Evolutionary conservation across 2,113 vertebrate genomes (phyloP), one percentile per base, ranked within the genome.

Genomic region (Mustela nigripes): DNA sequence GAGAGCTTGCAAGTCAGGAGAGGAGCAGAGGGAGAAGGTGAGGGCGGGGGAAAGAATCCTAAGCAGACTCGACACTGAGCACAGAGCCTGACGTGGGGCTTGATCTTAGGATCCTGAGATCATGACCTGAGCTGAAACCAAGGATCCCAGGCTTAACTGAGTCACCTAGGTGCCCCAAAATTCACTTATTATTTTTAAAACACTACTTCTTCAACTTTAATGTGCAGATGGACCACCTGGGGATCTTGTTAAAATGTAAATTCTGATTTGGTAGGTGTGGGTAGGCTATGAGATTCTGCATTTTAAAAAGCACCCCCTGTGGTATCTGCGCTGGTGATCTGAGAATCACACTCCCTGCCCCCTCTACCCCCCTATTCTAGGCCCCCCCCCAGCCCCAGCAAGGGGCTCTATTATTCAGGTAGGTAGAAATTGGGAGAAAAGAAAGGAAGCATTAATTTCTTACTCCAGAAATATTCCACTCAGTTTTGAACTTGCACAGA

Each of bases 121-220:
- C 67, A n/a, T 69, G 67, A 69, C 18, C 67, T 19, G 18, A 69
- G 67, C 67, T 69, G 4, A 69, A 36, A 36, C 33, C 33, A 36
- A 69, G 33, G 36, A n/a, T 69, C 18, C 33, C 7, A 19, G 7
- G 33, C 67, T 36, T 69, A 69, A 69, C 33, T 36, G 33, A 36
- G 67, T 19, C 67, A 69, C 33, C 67, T 8, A 36, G 67, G 67
- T 10, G 4, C 67, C 33, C 67, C 33, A 7, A 73, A 53, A 92
- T 60, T 39, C 21, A 92, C 86, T 81, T 60, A 69, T 91, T 84
- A 56, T 73, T 73, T 81, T 80, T 81, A 91, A 85, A 71, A 6
- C 31, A 71, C 10, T 79, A 33, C 18, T 92, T 48, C 39, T 48
- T 50, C 69, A 87, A 80, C 63, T 81, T 87, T 88, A 88, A 88